These are phyloP conservation scores for Drosophila gunungcola DNA, from an alignment of 1,140 invertebrate species.

Conservation along the genomic window DNA sequence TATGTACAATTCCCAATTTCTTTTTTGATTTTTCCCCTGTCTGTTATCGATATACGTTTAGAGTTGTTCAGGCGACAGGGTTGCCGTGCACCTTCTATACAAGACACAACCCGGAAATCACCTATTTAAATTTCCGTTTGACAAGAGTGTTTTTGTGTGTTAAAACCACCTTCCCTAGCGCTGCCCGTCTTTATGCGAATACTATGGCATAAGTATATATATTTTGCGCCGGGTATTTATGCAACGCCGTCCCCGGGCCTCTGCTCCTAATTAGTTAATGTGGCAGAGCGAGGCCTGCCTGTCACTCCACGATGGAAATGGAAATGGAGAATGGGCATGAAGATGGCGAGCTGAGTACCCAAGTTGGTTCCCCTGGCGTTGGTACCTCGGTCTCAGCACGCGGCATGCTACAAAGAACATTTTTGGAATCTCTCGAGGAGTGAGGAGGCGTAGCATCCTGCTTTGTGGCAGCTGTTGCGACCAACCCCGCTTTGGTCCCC, in stretches of 20 bases:
- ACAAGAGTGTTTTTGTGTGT: conserved; percentile 3
- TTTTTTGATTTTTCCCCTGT: background rate
- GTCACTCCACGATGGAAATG: conserved; percentile 27
- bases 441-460: background rate
- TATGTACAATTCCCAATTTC: no score
- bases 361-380: conserved; percentile 13
- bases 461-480: conserved; percentile 29
- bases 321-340: background rate
- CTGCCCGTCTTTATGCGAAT: conserved; percentile 15
- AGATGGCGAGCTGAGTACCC: conserved; percentile 14
- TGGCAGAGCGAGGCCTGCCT: conserved; percentile 48
- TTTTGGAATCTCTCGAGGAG: conserved; percentile 30
- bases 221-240: conserved; percentile 15
- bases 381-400: conserved; percentile 36
- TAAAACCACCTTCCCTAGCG: conserved; percentile 19
- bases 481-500: background rate
- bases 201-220: conserved; percentile 1
- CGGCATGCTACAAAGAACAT: conserved; percentile 45
- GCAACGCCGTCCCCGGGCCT: conserved; percentile 6
- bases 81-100: no score
- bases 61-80: no score
- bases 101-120: conserved; percentile 3
- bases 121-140: conserved; percentile 35
- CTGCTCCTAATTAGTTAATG: conserved; percentile 76
- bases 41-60: background rate